A percentile compares a stretch with the other conserved stretches of the same genome.
These are phyloP conservation scores for Agriotes lineatus DNA, from an alignment of 2,888 invertebrate species.

Conservation along the genomic window DNA sequence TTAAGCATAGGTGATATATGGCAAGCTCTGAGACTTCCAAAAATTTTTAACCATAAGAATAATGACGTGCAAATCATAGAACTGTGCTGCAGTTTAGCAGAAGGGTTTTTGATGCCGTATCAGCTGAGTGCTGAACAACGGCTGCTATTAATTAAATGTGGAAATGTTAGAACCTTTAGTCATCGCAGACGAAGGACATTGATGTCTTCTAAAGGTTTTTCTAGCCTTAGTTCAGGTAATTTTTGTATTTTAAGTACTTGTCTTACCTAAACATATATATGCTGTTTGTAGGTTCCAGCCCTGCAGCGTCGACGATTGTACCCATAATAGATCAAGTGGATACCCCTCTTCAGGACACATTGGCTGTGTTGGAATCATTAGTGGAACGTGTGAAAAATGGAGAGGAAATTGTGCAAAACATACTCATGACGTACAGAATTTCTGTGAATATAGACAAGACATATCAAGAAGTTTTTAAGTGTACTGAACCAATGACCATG, in stretches of 20 bases:
- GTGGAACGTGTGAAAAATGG: slow-evolving; percentile 69
- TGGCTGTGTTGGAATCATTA: slow-evolving; percentile 66
- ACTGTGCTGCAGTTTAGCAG: slow-evolving; percentile 74
- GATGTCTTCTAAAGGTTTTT: slow-evolving; percentile 56
- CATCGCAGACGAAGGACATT: slow-evolving; percentile 63
- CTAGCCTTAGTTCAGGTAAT: slow-evolving; percentile 57
- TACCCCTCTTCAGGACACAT: slow-evolving; percentile 58
- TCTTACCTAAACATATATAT: not conserved
- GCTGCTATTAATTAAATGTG: slow-evolving; percentile 67
- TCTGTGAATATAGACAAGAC: slow-evolving; percentile 71
- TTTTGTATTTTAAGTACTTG: not conserved
- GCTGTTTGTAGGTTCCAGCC: slow-evolving; percentile 21
- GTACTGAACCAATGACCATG: slow-evolving; percentile 68
- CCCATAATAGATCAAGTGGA: slow-evolving; percentile 45
- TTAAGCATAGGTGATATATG: slow-evolving; percentile 72
- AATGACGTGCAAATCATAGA: slow-evolving; percentile 72
- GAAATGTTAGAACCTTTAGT: slow-evolving; percentile 62
- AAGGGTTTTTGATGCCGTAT: slow-evolving; percentile 73
- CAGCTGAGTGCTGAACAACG: slow-evolving; percentile 76
- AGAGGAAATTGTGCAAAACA: slow-evolving; percentile 67
- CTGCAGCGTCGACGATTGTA: slow-evolving; percentile 41
- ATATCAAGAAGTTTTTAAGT: slow-evolving; percentile 69
- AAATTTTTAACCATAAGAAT: slow-evolving; percentile 67
- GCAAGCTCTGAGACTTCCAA: slow-evolving; percentile 72
- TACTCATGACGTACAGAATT: slow-evolving; percentile 71